Evolutionary conservation across 1,140 invertebrate genomes (phyloP).

Genomic region (Drosophila novamexicana): DNA sequence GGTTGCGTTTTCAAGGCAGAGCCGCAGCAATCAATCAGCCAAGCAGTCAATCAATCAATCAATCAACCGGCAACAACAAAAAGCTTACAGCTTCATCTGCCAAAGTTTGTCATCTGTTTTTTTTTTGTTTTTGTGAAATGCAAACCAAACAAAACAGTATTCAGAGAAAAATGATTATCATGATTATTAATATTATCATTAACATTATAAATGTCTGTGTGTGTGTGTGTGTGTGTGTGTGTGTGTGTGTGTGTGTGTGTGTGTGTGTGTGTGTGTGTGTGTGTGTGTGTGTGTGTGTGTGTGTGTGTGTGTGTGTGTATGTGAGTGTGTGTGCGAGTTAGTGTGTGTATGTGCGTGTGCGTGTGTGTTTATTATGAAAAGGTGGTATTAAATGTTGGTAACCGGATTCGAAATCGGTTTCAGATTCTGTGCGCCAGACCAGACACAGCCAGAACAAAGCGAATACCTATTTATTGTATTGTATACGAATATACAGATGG

Average conservation of each 20-base stretch:
- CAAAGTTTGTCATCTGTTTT: slow-evolving; percentile 30
- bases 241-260: background rate
- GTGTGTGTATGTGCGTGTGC: too few species aligned
- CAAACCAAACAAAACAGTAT: slow-evolving; percentile 27
- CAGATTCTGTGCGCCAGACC: slow-evolving; percentile 25
- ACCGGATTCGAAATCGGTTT: slow-evolving; percentile 48
- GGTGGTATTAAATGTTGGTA: slow-evolving; percentile 46
- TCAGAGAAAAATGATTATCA: slow-evolving; percentile 34
- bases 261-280: too few species aligned
- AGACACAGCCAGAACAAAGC: slow-evolving; percentile 41
- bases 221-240: background rate
- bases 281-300: background rate
- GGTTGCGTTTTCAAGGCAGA: slow-evolving; percentile 68
- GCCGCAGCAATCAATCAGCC: slow-evolving; percentile 23
- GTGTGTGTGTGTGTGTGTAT: background rate
- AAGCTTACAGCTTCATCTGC: slow-evolving; percentile 20
- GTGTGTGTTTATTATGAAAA: slow-evolving; percentile 8
- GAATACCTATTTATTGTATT: slow-evolving; percentile 31
- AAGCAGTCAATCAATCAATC: slow-evolving; percentile 52
- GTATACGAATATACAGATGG: background rate
- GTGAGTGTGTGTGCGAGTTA: too few species aligned
- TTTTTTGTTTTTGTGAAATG: slow-evolving; percentile 24
- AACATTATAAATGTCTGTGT: background rate
- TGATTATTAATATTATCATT: slow-evolving; percentile 40
- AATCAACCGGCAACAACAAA: slow-evolving; percentile 10